Conservation (phyloP, 1,140 invertebrate genomes). For the Eulimnadia texana region DNA sequence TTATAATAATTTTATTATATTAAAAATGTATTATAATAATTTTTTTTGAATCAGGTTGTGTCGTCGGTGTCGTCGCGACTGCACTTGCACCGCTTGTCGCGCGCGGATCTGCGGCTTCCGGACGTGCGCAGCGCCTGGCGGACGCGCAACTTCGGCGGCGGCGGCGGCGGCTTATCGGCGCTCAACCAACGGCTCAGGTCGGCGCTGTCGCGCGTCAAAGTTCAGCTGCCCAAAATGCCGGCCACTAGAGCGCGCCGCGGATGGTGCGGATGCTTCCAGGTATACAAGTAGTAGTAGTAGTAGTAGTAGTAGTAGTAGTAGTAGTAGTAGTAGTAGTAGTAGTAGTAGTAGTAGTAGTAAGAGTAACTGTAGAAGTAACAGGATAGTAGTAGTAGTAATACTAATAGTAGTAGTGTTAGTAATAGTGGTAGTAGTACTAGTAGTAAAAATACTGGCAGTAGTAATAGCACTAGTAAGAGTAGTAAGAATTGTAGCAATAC, state of each 20-base stretch:
- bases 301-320: neutral
- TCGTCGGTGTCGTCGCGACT: conserved; percentile 15
- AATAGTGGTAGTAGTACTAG: too few species aligned
- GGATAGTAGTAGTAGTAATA: too few species aligned
- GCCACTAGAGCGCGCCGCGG: conserved; percentile 36
- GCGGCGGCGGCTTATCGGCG: neutral
- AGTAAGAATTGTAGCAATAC: too few species aligned
- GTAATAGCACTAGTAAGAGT: too few species aligned
- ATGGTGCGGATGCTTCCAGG: conserved; percentile 45
- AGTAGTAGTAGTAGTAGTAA: neutral
- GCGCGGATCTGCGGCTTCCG: conserved; percentile 5
- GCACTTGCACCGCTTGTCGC: conserved; percentile 14
- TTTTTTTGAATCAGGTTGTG: conserved; percentile 4
- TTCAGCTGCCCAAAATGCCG: conserved; percentile 15
- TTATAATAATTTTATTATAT: neutral
- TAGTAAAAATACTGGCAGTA: too few species aligned
- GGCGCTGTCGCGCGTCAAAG: conserved; percentile 8
- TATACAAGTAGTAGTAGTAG: conserved; percentile 24
- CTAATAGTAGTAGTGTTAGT: too few species aligned
- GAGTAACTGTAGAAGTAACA: too few species aligned
- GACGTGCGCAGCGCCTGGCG: conserved; percentile 7
- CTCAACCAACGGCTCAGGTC: conserved; percentile 1
- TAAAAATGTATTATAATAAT: neutral
- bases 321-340: neutral
- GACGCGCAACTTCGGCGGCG: neutral